Base-by-base conservation (phyloP, 1,140 invertebrate species). In the Pissodes strobi region DNA sequence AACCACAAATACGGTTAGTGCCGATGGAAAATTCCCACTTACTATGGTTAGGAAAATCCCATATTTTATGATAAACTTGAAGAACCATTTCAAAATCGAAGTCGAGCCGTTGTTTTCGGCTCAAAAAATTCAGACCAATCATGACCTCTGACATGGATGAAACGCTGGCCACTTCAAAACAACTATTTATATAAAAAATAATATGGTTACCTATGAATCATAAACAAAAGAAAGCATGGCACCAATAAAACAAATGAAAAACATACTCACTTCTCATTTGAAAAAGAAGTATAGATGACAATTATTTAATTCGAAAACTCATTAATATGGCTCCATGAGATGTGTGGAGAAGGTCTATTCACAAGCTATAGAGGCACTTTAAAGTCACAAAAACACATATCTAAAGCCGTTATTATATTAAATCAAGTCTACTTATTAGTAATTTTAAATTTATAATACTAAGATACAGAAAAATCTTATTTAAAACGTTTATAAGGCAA, bases 271-370 rank as follows among this genome's bases (percentile, higher is more conserved):
- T 59, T 73, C 70, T 75, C 69, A 73, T 69, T 73, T 38, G 62
- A 71, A 67, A 72, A 41, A 53, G 22, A 38, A 45, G 43, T 12
- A 5, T 57, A 51, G 66, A 60, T 39, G 52, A 21, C 63, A 56
- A 49, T 67, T 66, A 64, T 69, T 66, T 59, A 15, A 61, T 64
- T 65, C 65, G 71, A 61, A 64, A 57, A 43, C 67, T 74, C 55
- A 66, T 72, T 73, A 76, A 76, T 74, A 76, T 76, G 74, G 74
- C 74, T 76, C 68, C 74, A 71, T 68, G 30, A 70, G 65, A 62
- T 67, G 21, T 27, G 38, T 45, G 67, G 67, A 55, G 46, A 67
- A 59, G 25, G 65, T 69, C 66, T 63, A 60, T 64, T 70, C 64
- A 69, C 23, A 27, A 51, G 17, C 30, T 53, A 52, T 37, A 38